Percentiles rank a stretch among this genome's conserved stretches.
phyloP scores from a whole-genome alignment of 2,888 invertebrate genomes.

The Leptopilina myrica region DNA sequence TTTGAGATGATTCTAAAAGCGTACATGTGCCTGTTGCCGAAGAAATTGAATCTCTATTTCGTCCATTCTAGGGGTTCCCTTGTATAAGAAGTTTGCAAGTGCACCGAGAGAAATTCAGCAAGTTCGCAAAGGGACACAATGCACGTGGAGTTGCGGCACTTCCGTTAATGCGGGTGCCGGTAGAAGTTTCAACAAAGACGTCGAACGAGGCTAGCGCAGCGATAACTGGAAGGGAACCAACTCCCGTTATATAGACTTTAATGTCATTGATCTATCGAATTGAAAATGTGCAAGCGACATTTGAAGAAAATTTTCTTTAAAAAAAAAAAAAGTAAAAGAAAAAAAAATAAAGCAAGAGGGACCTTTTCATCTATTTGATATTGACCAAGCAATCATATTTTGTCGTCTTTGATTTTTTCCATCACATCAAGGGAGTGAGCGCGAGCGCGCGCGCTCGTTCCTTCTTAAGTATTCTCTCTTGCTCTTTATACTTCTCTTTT shows the following conservation, averaged over 20 bases:
- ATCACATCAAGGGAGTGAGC: background rate
- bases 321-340: background rate
- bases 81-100: conserved; percentile 46
- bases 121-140: conserved; percentile 52
- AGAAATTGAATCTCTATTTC: conserved; percentile 41
- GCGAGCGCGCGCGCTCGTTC: background rate
- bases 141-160: conserved; percentile 57
- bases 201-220: conserved; percentile 47
- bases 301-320: conserved; percentile 48
- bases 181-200: conserved; percentile 59
- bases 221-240: conserved; percentile 34
- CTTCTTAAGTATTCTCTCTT: background rate
- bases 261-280: conserved; percentile 51
- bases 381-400: conserved; percentile 40
- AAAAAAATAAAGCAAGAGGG: background rate
- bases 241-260: conserved; percentile 42
- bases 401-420: conserved; percentile 32
- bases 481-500: conserved; percentile 1
- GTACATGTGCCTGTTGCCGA: conserved; percentile 34
- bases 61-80: background rate
- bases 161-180: conserved; percentile 60
- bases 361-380: background rate
- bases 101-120: conserved; percentile 49
- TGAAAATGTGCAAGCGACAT: conserved; percentile 50
- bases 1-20: conserved; percentile 1